Conservation (phyloP, 2,797 vertebrate species). For the Spondyliosoma cantharus region DNA sequence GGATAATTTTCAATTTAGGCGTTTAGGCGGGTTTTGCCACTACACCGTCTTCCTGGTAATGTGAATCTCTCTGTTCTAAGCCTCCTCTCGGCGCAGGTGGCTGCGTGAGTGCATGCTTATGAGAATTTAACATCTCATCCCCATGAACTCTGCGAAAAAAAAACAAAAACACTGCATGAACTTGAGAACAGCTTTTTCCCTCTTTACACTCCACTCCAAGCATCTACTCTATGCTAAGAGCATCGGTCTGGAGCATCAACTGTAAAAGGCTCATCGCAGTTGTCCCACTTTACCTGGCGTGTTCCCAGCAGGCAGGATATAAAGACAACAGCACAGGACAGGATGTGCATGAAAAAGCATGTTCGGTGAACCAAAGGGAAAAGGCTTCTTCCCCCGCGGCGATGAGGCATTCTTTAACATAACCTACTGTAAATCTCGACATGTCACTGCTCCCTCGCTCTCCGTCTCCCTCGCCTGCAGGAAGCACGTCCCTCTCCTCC, state of each 20-base stretch:
- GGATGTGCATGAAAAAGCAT: conserved; percentile 37
- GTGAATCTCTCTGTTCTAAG: conserved; percentile 21
- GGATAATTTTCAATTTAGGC: conserved; percentile 57
- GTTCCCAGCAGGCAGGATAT: conserved; percentile 60
- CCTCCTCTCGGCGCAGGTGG: conserved; percentile 33
- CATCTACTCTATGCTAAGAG: conserved; percentile 54
- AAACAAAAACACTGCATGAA: conserved; percentile 57
- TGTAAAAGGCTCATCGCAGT: conserved; percentile 59
- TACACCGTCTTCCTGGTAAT: conserved; percentile 15
- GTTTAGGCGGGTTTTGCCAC: conserved; percentile 37
- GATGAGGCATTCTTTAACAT: conserved; percentile 52
- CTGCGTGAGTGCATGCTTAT: conserved; percentile 32
- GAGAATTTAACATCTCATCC: conserved; percentile 49
- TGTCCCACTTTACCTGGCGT: conserved; percentile 66
- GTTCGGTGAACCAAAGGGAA: conserved; percentile 58
- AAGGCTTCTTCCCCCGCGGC: conserved; percentile 33
- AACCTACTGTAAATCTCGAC: conserved; percentile 46
- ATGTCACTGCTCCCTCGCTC: conserved; percentile 18
- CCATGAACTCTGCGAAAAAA: conserved; percentile 50
- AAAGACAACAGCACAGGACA: conserved; percentile 53
- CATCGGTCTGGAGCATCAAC: conserved; percentile 56
- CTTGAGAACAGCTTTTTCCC: conserved; percentile 44
- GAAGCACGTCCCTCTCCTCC: neutral
- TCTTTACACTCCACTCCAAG: conserved; percentile 44
- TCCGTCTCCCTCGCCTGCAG: neutral